Base-by-base conservation (phyloP, 23 tunicate species). In the Diplosoma virens region DNA sequence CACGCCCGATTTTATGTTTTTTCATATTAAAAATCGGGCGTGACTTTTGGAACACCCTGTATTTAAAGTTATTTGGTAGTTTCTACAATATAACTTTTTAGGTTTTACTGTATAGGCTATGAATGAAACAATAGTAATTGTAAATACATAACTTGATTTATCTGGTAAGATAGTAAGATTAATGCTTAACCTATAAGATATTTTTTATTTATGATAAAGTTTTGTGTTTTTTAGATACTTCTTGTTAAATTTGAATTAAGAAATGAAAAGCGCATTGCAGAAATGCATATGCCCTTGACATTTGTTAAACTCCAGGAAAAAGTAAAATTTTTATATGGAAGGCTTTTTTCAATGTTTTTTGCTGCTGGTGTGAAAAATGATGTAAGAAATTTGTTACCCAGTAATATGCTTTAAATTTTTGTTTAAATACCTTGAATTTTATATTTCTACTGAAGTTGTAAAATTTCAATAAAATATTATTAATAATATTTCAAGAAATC, bases 231-330 rank as follows among this genome's bases (percentile, higher is more conserved):
- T 3, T 54, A 71, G 86, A 72, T 26, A 32, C 65, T 90, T 67
- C 90, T 83, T 1, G 81, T 90, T 0, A 90, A 90, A 55, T 90
- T 90, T 75, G 97, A 90, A 34, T 90, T 67, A 58, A 71, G 58
- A 21, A 80, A 84, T 16, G 97, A 90, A 33, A 71, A 79, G 9
- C 78, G 90, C n/a, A 67, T 80, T 16, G 74, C 76, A 2, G 79
- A 90, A 21, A 23, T 90, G 25, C 82, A 25, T 7, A 36, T 81
- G 27, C 97, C 97, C 11, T 64, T 90, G 1, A 81, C 71, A n/a
- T 79, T 67, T 0, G 52, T 32, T 22, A 52, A 84, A 7, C 78
- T 90, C 22, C 81, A 84, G n/a, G 17, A 26, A 11, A 79, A 60
- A 16, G 86, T 85, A 20, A 60, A 79, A 21, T 59, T 52, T 29